Conservation (phyloP, 2,888 invertebrate species). For the Mantis religiosa region DNA sequence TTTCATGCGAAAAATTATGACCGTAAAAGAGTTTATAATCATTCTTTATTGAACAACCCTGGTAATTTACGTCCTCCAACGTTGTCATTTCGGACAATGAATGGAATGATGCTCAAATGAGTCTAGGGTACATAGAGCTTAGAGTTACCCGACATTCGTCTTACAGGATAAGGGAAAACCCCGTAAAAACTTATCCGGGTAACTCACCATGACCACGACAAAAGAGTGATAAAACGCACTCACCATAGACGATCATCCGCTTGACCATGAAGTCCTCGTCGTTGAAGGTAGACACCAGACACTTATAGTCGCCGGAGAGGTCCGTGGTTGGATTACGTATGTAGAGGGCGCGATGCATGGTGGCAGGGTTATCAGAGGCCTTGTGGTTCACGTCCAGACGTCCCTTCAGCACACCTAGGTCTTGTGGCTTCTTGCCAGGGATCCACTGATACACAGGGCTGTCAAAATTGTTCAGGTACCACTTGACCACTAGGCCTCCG, state of each 20-base stretch:
- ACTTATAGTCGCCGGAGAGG: conserved; percentile 68
- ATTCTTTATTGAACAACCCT: no score
- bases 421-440: conserved; percentile 62
- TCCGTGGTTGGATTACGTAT: conserved; percentile 65
- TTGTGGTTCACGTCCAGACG: conserved; percentile 61
- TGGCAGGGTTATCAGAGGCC: conserved; percentile 62
- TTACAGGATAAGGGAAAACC: no score
- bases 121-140: no score
- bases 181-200: no score
- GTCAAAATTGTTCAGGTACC: conserved; percentile 64
- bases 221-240: conserved; percentile 37
- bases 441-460: conserved; percentile 79
- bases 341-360: conserved; percentile 65
- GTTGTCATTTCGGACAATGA: no score
- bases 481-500: conserved; percentile 67
- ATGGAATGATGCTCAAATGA: no score
- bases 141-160: no score
- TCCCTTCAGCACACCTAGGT: conserved; percentile 54
- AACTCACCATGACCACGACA: no score
- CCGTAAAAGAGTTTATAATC: no score
- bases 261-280: conserved; percentile 62
- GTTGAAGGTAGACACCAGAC: conserved; percentile 64
- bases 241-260: conserved; percentile 65
- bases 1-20: no score
- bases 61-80: no score